Evolutionary conservation across 2,797 vertebrate species (phyloP).

Genomic region (Coregonus suidteri): DNA sequence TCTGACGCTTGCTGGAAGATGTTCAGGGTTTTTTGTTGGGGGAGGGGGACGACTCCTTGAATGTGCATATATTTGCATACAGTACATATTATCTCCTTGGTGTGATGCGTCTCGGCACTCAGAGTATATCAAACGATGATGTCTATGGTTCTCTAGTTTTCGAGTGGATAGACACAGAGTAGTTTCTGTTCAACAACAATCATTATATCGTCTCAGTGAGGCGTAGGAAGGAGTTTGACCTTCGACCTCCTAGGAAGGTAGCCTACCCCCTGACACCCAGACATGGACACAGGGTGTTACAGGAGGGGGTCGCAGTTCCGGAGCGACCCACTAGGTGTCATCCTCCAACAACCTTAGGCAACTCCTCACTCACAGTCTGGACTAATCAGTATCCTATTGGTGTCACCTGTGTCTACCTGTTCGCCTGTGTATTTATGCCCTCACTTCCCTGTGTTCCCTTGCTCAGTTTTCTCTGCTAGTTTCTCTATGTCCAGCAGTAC

Average conservation of each 20-base stretch:
- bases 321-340: too few relatives aligned
- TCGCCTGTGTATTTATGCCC: too few relatives aligned
- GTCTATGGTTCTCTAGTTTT: not conserved
- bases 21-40: conserved; percentile 3
- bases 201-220: not conserved
- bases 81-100: not conserved
- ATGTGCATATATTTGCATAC: conserved; percentile 15
- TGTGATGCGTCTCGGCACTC: not conserved
- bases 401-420: too few relatives aligned
- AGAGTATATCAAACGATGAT: not conserved
- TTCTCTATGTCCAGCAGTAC: too few relatives aligned
- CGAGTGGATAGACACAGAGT: not conserved
- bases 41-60: not conserved
- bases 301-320: too few relatives aligned
- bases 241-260: not conserved
- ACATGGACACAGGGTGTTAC: not conserved
- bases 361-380: too few relatives aligned
- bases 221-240: not conserved
- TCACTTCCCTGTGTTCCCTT: too few relatives aligned
- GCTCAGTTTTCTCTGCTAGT: too few relatives aligned
- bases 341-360: too few relatives aligned
- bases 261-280: not conserved
- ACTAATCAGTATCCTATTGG: too few relatives aligned
- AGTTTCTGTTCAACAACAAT: not conserved
- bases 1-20: conserved; percentile 7